Percentiles rank a stretch among this genome's conserved stretches.
These are phyloP conservation scores for Oeneis ivallda DNA, from an alignment of 2,888 invertebrate species.

Conservation along the genomic window DNA sequence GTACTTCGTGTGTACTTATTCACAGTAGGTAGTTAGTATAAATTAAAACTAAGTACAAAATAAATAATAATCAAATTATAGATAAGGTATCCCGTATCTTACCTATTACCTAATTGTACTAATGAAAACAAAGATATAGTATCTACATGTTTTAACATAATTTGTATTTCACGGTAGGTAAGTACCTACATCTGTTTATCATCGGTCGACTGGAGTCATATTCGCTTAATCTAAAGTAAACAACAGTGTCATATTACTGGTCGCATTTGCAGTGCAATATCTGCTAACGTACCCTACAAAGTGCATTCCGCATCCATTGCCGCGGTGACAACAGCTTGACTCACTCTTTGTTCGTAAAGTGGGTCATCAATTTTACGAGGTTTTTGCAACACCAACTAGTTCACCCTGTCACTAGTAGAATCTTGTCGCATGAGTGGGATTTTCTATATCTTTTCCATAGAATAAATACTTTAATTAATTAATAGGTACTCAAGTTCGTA, in stretches of 20 bases:
- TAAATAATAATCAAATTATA: too few relatives aligned
- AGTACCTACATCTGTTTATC: conserved; percentile 12
- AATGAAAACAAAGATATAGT: too few relatives aligned
- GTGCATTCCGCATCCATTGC: conserved; percentile 46
- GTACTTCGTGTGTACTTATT: too few relatives aligned
- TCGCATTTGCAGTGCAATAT: conserved; percentile 16
- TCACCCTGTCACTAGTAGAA: too few relatives aligned
- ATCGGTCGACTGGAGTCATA: conserved; percentile 11
- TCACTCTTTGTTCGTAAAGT: conserved; percentile 71
- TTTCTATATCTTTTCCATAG: too few relatives aligned
- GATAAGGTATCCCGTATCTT: too few relatives aligned
- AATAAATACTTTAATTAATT: too few relatives aligned
- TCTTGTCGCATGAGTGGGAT: too few relatives aligned
- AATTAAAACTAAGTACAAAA: too few relatives aligned
- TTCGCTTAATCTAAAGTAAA: conserved; percentile 26
- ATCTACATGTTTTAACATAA: background rate
- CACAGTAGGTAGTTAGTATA: too few relatives aligned
- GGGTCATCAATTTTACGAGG: conserved; percentile 65
- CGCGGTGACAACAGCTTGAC: conserved; percentile 54
- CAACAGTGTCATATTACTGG: conserved; percentile 25
- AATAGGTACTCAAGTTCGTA: too few relatives aligned
- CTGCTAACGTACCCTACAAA: conserved; percentile 13
- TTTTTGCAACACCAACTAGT: conserved; percentile 49
- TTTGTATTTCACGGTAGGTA: conserved; percentile 11
- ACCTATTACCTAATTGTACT: too few relatives aligned